Base-by-base conservation (phyloP, 64 coral and sea anemone species). In the Dendrophyllia cribrosa region DNA sequence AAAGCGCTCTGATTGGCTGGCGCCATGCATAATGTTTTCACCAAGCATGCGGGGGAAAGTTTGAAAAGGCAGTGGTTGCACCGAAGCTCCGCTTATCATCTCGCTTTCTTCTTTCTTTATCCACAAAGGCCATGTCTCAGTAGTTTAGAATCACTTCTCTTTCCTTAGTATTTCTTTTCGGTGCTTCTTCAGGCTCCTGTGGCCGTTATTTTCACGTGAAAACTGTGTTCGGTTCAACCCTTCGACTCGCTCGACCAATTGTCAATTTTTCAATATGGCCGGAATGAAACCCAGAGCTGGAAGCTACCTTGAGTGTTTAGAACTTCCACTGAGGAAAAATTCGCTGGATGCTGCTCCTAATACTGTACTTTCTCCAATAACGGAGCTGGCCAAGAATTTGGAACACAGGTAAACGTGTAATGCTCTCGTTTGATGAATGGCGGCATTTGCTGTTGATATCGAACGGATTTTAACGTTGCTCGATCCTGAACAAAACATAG, bases 301-400 rank as follows among this genome's bases (percentile, higher is more conserved):
- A 70, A 94, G 92, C 74, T 83, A 89, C 19, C 87, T 87, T 49
- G 92, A 94, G 59, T 86, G 79, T 62, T 93, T 94, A 65, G 88
- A 92, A 48, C 66, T 97, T 53, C 69, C 91, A 74, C 66, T 58
- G 64, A 82, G 80, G 59, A 92, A 78, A 53, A 70, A 92, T 91
- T 72, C 91, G 7, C 20, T 79, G 12, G 92, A 97, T 75, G 60
- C 77, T 75, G 77, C 81, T 44, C 83, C 95, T 87, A 91, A 83
- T 70, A 92, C 88, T 19, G 88, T 97, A 9, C 95, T 97, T 88
- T 97, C 95, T 43, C 95, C 95, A 68, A 91, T 97, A 71, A 91
- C 95, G 75, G 92, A 97, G 92, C 47, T 97, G 58, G 72, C 95
- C 11, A 88, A 91, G 68, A 97, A 91, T 91, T 72, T 94, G 47